A percentile compares a stretch with the other conserved stretches of the same genome.
These are phyloP conservation scores for Pseudopipra pipra DNA, from an alignment of 2,113 vertebrate genomes.

Conservation along the genomic window DNA sequence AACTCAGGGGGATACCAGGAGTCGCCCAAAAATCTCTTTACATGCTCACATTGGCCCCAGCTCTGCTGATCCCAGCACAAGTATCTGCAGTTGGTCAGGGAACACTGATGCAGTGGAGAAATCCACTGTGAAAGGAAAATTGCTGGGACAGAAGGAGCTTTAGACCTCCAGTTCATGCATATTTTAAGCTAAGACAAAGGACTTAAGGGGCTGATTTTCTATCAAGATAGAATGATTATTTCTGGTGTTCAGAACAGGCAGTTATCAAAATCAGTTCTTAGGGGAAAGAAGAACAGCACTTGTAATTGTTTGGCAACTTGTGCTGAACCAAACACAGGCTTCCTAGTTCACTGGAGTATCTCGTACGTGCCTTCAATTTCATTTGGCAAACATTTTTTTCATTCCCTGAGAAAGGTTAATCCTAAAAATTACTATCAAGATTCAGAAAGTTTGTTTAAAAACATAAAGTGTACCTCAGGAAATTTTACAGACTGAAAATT, in stretches of 20 bases:
- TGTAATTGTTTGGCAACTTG: neutral
- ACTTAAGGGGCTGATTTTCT: neutral
- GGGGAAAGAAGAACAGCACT: neutral
- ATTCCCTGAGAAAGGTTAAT: neutral
- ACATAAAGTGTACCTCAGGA: neutral
- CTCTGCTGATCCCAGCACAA: neutral
- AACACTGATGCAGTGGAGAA: neutral
- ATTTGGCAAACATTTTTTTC: neutral
- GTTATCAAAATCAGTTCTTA: neutral
- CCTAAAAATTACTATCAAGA: neutral
- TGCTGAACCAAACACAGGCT: neutral
- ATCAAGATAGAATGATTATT: neutral
- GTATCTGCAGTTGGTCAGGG: neutral
- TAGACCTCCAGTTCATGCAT: rapidly evolving
- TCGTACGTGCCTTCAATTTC: neutral
- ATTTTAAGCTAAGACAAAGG: neutral
- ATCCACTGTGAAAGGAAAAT: neutral
- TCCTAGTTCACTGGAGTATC: neutral
- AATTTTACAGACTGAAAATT: neutral
- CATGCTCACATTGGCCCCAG: rapidly evolving
- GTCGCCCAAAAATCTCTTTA: neutral
- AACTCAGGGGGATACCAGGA: neutral
- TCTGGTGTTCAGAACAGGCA: neutral
- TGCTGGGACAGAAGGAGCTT: neutral
- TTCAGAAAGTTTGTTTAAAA: neutral